phyloP scores from a whole-genome alignment of 2,113 vertebrate genomes.

The Corythoichthys intestinalis region DNA sequence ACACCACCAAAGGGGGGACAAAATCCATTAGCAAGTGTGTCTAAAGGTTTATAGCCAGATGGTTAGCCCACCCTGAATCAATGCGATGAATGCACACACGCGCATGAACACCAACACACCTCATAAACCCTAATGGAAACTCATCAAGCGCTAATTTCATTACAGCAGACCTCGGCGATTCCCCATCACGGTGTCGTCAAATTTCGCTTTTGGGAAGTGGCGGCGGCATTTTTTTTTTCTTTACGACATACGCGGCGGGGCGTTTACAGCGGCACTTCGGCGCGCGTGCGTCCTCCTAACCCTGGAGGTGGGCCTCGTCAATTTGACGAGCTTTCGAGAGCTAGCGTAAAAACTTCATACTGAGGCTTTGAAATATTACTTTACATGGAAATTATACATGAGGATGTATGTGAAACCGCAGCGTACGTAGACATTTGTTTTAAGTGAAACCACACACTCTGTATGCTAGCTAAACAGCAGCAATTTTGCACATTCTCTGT shows the following conservation, averaged over 20 bases:
- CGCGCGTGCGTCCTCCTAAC: constrained; percentile 18
- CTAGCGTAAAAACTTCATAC: constrained; percentile 18
- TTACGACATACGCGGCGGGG: constrained; percentile 35
- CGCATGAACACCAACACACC: constrained; percentile 31
- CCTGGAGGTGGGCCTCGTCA: constrained; percentile 16
- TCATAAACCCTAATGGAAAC: constrained; percentile 61
- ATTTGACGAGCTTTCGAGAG: constrained; percentile 25
- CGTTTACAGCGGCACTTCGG: constrained; percentile 12
- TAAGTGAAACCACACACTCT: not conserved
- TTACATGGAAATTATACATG: constrained; percentile 25
- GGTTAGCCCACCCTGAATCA: constrained; percentile 59
- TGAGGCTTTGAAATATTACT: constrained; percentile 20
- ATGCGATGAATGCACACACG: constrained; percentile 30
- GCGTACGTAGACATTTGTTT: not conserved
- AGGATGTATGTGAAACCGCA: constrained; percentile 14
- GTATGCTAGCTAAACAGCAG: not conserved
- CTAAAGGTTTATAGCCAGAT: constrained; percentile 61
- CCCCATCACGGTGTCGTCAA: constrained; percentile 35
- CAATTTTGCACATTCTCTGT: not conserved
- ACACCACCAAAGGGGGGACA: constrained; percentile 17
- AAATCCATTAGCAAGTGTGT: constrained; percentile 59
- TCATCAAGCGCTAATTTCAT: constrained; percentile 60
- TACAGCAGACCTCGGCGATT: constrained; percentile 38
- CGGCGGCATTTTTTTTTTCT: not conserved
- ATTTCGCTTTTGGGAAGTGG: constrained; percentile 9